Percentiles rank a stretch among this genome's conserved stretches.
phyloP scores from a whole-genome alignment of 2,888 invertebrate genomes.

The Lymantria dispar region DNA sequence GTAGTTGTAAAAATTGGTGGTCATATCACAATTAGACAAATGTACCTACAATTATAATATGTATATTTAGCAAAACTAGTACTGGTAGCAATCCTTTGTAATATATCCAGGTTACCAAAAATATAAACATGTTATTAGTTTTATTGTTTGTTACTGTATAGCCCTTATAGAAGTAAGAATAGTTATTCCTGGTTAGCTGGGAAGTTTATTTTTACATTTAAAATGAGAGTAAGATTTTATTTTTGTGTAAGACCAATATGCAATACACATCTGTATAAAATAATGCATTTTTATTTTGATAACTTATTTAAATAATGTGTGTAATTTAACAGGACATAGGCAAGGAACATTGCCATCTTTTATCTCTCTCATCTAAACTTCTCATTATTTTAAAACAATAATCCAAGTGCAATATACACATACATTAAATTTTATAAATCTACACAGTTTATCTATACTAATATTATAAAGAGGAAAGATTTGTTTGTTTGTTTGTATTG shows the following conservation, averaged over 20 bases:
- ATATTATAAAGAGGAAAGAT: no score
- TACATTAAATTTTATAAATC: no score
- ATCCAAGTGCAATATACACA: no score
- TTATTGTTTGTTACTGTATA: constrained; percentile 70
- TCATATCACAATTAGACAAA: constrained; percentile 23
- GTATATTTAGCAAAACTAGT: constrained; percentile 30
- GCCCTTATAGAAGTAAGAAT: constrained; percentile 68
- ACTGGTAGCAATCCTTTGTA: constrained; percentile 54
- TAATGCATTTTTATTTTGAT: neutral
- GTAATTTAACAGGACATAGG: no score
- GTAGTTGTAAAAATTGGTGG: constrained; percentile 28
- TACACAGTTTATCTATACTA: no score
- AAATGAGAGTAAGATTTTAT: constrained; percentile 72
- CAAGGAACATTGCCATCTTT: no score
- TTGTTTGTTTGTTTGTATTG: no score
- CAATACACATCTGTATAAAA: constrained; percentile 73
- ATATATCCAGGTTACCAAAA: constrained; percentile 76
- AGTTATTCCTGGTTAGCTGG: constrained; percentile 72
- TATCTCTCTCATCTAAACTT: no score
- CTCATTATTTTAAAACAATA: no score
- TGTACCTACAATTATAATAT: constrained; percentile 29
- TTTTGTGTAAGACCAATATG: constrained; percentile 79
- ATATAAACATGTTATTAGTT: constrained; percentile 65
- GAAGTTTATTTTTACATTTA: constrained; percentile 79
- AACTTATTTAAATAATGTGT: neutral